Percentiles rank a stretch among this genome's conserved stretches.
phyloP scores from a whole-genome alignment of 2,888 invertebrate genomes.

The Siphonodentalium dalli region DNA sequence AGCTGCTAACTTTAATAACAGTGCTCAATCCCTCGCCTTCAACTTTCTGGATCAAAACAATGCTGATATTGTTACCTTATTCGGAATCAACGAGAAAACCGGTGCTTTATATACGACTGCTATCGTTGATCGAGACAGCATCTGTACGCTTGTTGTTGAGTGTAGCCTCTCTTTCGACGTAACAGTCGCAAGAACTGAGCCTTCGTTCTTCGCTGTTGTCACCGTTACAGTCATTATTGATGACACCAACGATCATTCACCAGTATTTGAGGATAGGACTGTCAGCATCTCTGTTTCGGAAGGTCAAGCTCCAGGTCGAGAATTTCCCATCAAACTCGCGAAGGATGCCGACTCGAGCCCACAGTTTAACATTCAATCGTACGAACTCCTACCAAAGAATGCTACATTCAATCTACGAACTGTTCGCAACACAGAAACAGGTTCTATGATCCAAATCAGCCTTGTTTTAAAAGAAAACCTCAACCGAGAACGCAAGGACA shows the following conservation, averaged over 20 bases:
- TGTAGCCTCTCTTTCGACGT: constrained; percentile 44
- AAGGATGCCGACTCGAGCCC: constrained; percentile 44
- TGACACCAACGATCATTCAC: constrained; percentile 58
- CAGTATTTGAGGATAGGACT: constrained; percentile 38
- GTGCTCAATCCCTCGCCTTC: too few species aligned
- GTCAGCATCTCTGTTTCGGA: constrained; percentile 42
- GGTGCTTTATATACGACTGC: constrained; percentile 38
- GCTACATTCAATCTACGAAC: constrained; percentile 42
- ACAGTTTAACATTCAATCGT: constrained; percentile 42
- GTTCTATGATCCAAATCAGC: constrained; percentile 42
- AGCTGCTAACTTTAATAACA: too few species aligned
- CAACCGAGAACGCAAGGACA: constrained; percentile 42
- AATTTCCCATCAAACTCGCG: constrained; percentile 42
- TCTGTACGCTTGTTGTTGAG: constrained; percentile 35
- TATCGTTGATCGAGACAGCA: constrained; percentile 42
- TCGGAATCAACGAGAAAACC: constrained; percentile 35
- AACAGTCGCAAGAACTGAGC: constrained; percentile 43
- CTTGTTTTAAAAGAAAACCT: constrained; percentile 37
- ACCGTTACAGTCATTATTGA: constrained; percentile 46
- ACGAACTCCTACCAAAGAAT: constrained; percentile 39
- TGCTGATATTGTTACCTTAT: constrained; percentile 43
- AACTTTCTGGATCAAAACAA: too few species aligned
- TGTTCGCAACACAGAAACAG: constrained; percentile 39
- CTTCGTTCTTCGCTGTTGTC: constrained; percentile 46
- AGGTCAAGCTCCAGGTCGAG: constrained; percentile 33